Conservation (phyloP, 2,888 invertebrate species). For the Sminthurinus aureus region DNA sequence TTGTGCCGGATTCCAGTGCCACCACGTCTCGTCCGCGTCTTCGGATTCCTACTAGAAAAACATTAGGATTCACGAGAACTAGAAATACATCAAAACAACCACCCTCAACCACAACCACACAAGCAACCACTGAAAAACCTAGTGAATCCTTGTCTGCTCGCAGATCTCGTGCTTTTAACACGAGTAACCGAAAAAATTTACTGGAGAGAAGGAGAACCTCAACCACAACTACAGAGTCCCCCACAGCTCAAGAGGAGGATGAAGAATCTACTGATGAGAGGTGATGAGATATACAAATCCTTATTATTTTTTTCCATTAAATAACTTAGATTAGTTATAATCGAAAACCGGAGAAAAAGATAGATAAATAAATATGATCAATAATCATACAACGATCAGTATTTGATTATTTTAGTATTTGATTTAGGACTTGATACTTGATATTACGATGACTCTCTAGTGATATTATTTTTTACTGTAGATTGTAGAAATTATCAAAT, state of each 20-base stretch:
- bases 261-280: slow-evolving; percentile 35
- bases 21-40: slow-evolving; percentile 45
- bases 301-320: not conserved
- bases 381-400: too few relatives aligned
- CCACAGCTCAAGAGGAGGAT: slow-evolving; percentile 42
- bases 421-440: too few relatives aligned
- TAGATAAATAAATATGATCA: not conserved
- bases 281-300: slow-evolving; percentile 37
- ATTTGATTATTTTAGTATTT: too few relatives aligned
- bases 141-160: slow-evolving; percentile 39
- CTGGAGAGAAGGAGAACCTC: slow-evolving; percentile 44
- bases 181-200: slow-evolving; percentile 54
- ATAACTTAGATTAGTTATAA: not conserved
- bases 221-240: slow-evolving; percentile 45
- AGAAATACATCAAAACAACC: slow-evolving; percentile 40
- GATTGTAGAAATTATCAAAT: too few relatives aligned
- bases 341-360: not conserved
- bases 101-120: slow-evolving; percentile 43
- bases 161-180: slow-evolving; percentile 51
- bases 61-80: slow-evolving; percentile 44
- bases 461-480: too few relatives aligned
- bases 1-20: slow-evolving; percentile 20
- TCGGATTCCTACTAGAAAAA: slow-evolving; percentile 55
- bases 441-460: too few relatives aligned
- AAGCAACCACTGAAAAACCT: slow-evolving; percentile 46